Evolutionary conservation across 2,797 vertebrate species (phyloP), one percentile per base, ranked within the genome.

Genomic region (Pipistrellus nathusii): DNA sequence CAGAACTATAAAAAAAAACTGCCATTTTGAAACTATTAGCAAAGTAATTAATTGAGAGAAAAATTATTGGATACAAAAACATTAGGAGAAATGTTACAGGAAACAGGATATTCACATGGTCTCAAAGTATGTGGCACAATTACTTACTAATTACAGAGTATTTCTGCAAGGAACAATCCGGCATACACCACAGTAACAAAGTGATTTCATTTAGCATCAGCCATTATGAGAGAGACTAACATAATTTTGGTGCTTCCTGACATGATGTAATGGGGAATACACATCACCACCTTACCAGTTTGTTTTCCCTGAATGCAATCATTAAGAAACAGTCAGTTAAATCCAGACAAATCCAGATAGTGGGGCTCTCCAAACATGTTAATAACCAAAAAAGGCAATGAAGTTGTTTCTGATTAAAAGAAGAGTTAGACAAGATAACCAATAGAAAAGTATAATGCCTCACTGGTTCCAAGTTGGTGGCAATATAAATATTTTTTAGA

Each of bases 291-390:
- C 38, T 73, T 46, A 92, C 11, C 27, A 17, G 53, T 76, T n/a
- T 92, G 48, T 82, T 82, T 41, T 77, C 21, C 55, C 17, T 84
- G 44, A 72, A 94, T 59, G 30, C 46, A 82, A 66, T 68, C 48
- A 87, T 68, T 23, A 90, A 83, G 46, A 90, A 78, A 90, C 57
- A 87, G 71, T 38, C 76, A 84, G 35, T 68, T 81, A 93, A 73
- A 88, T 88, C n/a, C 57, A 80, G 72, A 73, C 25, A 76, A 94
- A 93, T 85, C 62, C 72, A 75, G 68, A 88, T 38, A 41, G 18
- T 25, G 35, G 41, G 23, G 25, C 17, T 88, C 48, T 87, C 48
- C 35, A 83, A 93, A 86, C 8, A 57, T 51, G 27, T 72, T 86
- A 83, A 86, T 59, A 20, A 20, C 21, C 72, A 87, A 23, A 90